Evolutionary conservation across 2,113 vertebrate species (phyloP).

Genomic region (Camarhynchus parvulus): DNA sequence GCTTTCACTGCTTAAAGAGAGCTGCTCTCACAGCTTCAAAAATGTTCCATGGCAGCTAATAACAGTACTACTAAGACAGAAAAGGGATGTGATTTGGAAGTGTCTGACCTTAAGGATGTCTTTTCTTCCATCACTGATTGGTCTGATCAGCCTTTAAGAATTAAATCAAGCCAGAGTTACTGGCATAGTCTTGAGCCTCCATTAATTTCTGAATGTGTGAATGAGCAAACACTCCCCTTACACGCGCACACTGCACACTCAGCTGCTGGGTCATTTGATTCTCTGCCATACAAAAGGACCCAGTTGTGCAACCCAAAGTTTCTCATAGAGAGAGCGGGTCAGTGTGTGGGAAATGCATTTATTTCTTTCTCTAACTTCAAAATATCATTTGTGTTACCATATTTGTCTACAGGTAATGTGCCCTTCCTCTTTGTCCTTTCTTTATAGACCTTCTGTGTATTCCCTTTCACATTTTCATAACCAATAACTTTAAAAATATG

Average conservation of each 20-base stretch:
- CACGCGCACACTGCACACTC: accelerated
- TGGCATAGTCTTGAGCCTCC: background rate
- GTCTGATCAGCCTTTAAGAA: background rate
- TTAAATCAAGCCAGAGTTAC: background rate
- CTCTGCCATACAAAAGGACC: background rate
- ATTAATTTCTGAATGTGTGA: background rate
- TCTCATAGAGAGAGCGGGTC: background rate
- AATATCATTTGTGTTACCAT: background rate
- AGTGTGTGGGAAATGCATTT: background rate
- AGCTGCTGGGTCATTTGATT: background rate
- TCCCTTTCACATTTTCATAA: background rate
- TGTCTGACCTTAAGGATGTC: background rate
- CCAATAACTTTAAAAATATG: background rate
- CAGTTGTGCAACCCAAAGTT: background rate
- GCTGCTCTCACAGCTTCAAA: background rate
- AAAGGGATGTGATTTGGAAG: background rate
- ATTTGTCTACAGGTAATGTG: background rate
- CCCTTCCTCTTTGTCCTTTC: background rate
- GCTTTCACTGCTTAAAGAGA: background rate
- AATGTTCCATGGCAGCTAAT: background rate
- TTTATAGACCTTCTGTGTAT: background rate
- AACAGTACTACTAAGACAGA: background rate
- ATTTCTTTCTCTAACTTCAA: background rate
- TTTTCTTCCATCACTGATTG: background rate
- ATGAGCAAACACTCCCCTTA: background rate